Evolutionary conservation across 2,113 vertebrate genomes (phyloP).

Genomic region (Falcunculus frontatus): DNA sequence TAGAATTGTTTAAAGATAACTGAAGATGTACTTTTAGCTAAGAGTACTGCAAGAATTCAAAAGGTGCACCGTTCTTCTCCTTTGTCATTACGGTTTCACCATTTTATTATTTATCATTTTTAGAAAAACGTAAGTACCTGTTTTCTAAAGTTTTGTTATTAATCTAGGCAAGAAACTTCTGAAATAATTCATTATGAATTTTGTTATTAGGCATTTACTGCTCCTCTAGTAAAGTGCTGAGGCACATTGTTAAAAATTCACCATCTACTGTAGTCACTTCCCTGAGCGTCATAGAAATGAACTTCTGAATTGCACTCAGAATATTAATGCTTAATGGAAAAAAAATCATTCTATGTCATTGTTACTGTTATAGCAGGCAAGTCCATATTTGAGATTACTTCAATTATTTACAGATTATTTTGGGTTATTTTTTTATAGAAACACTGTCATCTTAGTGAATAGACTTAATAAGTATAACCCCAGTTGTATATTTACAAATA

Average conservation of each 20-base stretch:
- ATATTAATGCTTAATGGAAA: neutral
- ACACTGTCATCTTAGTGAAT: neutral
- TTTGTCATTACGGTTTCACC: neutral
- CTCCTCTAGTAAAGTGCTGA: neutral
- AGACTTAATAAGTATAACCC: neutral
- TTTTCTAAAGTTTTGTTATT: neutral
- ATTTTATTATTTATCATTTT: neutral
- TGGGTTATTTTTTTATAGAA: neutral
- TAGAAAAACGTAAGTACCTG: neutral
- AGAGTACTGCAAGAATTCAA: neutral
- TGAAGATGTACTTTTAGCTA: neutral
- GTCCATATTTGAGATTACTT: neutral
- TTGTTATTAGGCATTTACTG: neutral
- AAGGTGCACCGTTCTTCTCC: neutral
- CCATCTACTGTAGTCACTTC: neutral
- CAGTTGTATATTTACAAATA: neutral
- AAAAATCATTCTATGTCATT: neutral
- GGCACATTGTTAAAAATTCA: neutral
- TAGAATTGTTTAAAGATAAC: neutral
- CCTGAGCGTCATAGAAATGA: neutral
- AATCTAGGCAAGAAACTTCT: neutral
- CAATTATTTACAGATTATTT: neutral
- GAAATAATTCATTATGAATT: neutral
- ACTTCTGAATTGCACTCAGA: neutral
- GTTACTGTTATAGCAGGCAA: neutral